Evolutionary conservation across 1,140 invertebrate species (phyloP), one percentile per base, ranked within the genome.

Genomic region (Bathynomus jamesi): DNA sequence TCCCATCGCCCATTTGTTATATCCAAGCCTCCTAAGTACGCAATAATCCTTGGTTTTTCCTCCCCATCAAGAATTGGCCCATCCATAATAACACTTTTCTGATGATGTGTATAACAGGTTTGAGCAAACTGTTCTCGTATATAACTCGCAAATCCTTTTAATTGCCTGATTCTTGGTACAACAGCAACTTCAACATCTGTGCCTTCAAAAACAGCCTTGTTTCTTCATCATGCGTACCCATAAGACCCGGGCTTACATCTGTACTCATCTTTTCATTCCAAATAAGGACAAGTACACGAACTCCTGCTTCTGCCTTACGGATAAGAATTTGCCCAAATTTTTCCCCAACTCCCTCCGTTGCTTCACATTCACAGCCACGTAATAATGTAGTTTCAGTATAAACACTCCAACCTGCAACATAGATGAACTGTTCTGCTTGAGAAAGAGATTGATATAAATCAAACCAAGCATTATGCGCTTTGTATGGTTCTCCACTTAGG

Each of bases 211-310:
- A 78, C 30, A 28, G 24, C n/a, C 70, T 25, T 25, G 78, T 78
- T 40, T 76, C 78, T 70, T 78, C 78, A 70, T 78, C 78, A 25
- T 78, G 78, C 11, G 78, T 78, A 4, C 78, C 78, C 78, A 78
- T 78, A 25, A 78, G 66, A 3, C 78, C 78, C 25, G 64, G 71
- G 4, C 70, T 78, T 1, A 74, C 71, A 10, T 73, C 75, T 64
- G 70, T 75, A 53, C 74, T 76, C 61, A 78, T 71, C 28, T 77
- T 78, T 67, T 78, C 78, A 69, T 78, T 75, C 78, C 78, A 78
- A 4, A 77, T 63, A 69, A 78, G 70, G 2, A 78, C 31, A 31
- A 78, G 68, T 11, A 78, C 74, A n/a, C 71, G 62, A 8, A 78
- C 78, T n/a, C 78, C 78, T 63, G 77, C 78, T 4, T 74, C 76